These are phyloP conservation scores for Diceros bicornis DNA, from an alignment of 2,797 vertebrate species.

Conservation along the genomic window DNA sequence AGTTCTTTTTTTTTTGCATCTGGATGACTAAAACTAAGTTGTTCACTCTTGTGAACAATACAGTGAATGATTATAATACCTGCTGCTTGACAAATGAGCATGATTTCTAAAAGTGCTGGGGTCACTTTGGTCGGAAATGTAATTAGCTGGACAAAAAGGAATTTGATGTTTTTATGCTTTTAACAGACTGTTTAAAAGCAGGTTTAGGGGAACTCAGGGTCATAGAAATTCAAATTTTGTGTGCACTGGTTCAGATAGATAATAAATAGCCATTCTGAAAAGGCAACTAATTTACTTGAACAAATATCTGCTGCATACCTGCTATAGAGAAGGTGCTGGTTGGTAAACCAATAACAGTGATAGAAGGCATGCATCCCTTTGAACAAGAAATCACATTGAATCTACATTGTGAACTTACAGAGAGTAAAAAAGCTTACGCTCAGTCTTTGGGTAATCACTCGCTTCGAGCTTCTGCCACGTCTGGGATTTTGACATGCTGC, in stretches of 20 bases:
- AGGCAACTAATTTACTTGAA: constrained; percentile 57
- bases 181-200: constrained; percentile 53
- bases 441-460: neutral
- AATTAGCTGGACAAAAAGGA: constrained; percentile 47
- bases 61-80: neutral
- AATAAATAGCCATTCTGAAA: constrained; percentile 50
- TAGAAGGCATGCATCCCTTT: neutral
- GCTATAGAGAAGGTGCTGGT: neutral
- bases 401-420: neutral
- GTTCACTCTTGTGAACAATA: constrained; percentile 19
- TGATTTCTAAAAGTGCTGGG: constrained; percentile 27
- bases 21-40: neutral
- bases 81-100: constrained; percentile 60
- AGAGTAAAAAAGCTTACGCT: neutral
- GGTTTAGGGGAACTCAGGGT: neutral
- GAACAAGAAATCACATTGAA: constrained; percentile 3
- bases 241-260: neutral
- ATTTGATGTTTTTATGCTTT: constrained; percentile 49
- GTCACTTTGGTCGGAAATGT: constrained; percentile 28
- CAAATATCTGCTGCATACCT: neutral
- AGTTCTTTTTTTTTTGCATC: neutral
- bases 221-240: constrained; percentile 49
- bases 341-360: neutral
- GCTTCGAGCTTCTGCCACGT: neutral
- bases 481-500: neutral